phyloP scores from a whole-genome alignment of 92 coral and sea anemone species.

The Montipora capitata region DNA sequence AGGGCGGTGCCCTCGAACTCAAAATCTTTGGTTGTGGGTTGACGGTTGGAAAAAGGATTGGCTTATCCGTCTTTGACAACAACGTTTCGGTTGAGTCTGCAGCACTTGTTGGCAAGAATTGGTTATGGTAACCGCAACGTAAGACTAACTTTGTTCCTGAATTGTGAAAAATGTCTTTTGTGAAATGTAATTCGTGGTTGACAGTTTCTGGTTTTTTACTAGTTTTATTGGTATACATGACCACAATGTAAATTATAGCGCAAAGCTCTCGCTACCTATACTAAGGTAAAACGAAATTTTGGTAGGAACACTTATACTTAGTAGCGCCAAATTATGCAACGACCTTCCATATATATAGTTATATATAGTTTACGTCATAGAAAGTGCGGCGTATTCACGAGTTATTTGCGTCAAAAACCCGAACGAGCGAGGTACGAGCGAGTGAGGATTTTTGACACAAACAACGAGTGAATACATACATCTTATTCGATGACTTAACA shows the following conservation, averaged over 20 bases:
- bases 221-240: constrained; percentile 17
- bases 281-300: constrained; percentile 11
- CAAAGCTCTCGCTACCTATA: constrained; percentile 6
- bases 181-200: constrained; percentile 15
- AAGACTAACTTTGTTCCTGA: constrained; percentile 22
- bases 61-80: constrained; percentile 30
- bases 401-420: too few relatives aligned
- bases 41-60: constrained; percentile 23
- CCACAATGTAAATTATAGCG: constrained; percentile 3
- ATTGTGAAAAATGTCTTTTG: constrained; percentile 26
- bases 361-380: too few relatives aligned
- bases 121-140: constrained; percentile 15
- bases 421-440: too few relatives aligned
- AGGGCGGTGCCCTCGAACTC: constrained; percentile 27
- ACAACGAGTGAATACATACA: too few relatives aligned
- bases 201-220: constrained; percentile 7
- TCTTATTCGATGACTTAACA: too few relatives aligned
- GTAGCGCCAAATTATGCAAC: constrained; percentile 19
- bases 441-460: too few relatives aligned
- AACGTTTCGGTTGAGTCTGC: constrained; percentile 24
- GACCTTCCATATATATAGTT: neutral
- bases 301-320: constrained; percentile 9
- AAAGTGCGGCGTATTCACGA: too few relatives aligned
- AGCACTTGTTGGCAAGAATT: constrained; percentile 18
- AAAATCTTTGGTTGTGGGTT: constrained; percentile 21